These are phyloP conservation scores for Dynastes grantii DNA, from an alignment of 2,888 invertebrate species.

Conservation along the genomic window DNA sequence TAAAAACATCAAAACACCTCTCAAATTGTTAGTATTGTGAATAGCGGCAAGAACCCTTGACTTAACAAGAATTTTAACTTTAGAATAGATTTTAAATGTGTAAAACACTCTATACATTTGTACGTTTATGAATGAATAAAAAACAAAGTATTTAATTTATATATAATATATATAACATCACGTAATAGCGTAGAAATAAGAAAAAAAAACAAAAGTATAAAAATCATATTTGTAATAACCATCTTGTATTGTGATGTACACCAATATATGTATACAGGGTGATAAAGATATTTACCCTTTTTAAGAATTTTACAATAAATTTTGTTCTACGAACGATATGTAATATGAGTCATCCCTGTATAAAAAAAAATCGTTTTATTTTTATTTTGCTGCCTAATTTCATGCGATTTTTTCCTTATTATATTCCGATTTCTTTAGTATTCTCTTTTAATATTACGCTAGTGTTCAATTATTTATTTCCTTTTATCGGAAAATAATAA, in stretches of 20 bases:
- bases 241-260: conserved; percentile 52
- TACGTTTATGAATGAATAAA: conserved; percentile 59
- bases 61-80: conserved; percentile 64
- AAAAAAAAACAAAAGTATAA: conserved; percentile 32
- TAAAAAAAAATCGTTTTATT: conserved; percentile 18
- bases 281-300: conserved; percentile 47
- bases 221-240: conserved; percentile 47
- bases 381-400: conserved; percentile 18
- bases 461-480: conserved; percentile 44
- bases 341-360: conserved; percentile 50
- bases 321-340: conserved; percentile 25
- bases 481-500: conserved; percentile 33
- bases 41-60: conserved; percentile 69
- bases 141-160: conserved; percentile 62
- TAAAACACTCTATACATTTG: conserved; percentile 63
- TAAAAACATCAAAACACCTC: conserved; percentile 37
- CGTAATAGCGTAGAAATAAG: conserved; percentile 45
- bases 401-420: conserved; percentile 13
- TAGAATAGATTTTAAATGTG: conserved; percentile 65
- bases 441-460: conserved; percentile 33
- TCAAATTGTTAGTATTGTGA: conserved; percentile 69
- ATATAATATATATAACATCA: conserved; percentile 52
- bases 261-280: conserved; percentile 55
- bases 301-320: conserved; percentile 44
- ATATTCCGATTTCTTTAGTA: conserved; percentile 32